Conservation (phyloP, 2,797 vertebrate species). For the Enteromius mattozi region DNA sequence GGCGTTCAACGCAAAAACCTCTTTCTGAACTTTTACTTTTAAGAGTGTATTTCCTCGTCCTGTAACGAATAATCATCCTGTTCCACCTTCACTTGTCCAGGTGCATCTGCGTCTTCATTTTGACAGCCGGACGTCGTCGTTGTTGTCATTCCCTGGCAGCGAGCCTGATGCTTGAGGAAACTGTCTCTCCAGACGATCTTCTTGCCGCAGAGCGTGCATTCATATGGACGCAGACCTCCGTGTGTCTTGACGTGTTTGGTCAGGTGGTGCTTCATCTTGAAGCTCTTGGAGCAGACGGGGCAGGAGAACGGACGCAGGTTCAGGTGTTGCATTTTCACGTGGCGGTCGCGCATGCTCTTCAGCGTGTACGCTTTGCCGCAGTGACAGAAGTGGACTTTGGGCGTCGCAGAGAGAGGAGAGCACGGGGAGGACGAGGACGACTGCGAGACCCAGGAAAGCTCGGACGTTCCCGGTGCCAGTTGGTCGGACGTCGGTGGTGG, state of each 20-base stretch:
- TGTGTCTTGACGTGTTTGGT: constrained; percentile 96
- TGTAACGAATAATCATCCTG: constrained; percentile 23
- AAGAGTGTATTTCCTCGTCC: background rate
- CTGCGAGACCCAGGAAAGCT: constrained; percentile 71
- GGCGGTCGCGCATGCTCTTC: constrained; percentile 92
- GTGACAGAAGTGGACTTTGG: constrained; percentile 92
- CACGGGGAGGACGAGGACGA: constrained; percentile 74
- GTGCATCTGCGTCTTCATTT: constrained; percentile 26
- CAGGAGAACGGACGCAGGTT: constrained; percentile 92
- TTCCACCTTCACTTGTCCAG: constrained; percentile 50
- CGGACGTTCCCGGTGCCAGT: constrained; percentile 53
- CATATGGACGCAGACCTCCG: constrained; percentile 89
- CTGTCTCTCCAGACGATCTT: constrained; percentile 95
- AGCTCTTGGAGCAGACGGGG: constrained; percentile 90
- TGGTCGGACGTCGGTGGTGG: constrained; percentile 30
- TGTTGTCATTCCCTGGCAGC: constrained; percentile 80
- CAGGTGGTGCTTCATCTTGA: constrained; percentile 97
- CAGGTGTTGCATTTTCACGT: constrained; percentile 98
- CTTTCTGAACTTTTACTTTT: background rate
- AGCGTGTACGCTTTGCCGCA: constrained; percentile 94
- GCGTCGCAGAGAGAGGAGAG: constrained; percentile 69
- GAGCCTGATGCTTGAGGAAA: constrained; percentile 89
- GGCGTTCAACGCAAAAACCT: background rate
- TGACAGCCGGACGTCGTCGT: background rate
- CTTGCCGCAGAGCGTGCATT: constrained; percentile 88